Evolutionary conservation across 2,888 invertebrate species (phyloP).

Genomic region (Ommatoiulus sabulosus): DNA sequence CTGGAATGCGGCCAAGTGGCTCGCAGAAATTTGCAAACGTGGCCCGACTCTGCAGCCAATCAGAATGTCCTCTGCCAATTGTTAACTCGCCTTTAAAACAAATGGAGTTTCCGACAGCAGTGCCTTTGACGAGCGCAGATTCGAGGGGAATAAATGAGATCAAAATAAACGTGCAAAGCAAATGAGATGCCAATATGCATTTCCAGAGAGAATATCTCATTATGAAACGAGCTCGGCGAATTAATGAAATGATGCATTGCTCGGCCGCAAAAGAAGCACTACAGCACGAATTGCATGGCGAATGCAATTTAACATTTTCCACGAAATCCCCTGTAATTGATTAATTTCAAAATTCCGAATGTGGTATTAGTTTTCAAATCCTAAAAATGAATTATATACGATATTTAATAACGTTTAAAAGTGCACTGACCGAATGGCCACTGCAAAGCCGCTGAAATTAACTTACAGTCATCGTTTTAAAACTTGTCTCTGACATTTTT

Average conservation of each 20-base stretch:
- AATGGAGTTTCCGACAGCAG: background rate
- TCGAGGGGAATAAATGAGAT: slow-evolving; percentile 2
- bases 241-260: background rate
- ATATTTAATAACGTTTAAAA: no score
- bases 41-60: background rate
- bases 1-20: background rate
- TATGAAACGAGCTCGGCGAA: background rate
- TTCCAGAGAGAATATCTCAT: background rate
- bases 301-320: background rate
- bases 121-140: background rate
- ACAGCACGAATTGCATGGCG: no score
- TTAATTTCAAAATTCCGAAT: background rate
- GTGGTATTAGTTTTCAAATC: background rate
- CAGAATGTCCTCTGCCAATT: background rate
- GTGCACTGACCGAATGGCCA: no score
- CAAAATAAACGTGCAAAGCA: slow-evolving; percentile 25
- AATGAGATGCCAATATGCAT: background rate
- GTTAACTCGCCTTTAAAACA: background rate
- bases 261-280: no score
- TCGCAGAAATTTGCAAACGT: background rate
- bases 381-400: no score
- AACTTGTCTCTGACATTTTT: no score
- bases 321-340: background rate
- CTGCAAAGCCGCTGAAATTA: no score
- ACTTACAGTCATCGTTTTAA: no score